Evolutionary conservation across 2,797 vertebrate genomes (phyloP).

Genomic region (Euthynnus affinis): DNA sequence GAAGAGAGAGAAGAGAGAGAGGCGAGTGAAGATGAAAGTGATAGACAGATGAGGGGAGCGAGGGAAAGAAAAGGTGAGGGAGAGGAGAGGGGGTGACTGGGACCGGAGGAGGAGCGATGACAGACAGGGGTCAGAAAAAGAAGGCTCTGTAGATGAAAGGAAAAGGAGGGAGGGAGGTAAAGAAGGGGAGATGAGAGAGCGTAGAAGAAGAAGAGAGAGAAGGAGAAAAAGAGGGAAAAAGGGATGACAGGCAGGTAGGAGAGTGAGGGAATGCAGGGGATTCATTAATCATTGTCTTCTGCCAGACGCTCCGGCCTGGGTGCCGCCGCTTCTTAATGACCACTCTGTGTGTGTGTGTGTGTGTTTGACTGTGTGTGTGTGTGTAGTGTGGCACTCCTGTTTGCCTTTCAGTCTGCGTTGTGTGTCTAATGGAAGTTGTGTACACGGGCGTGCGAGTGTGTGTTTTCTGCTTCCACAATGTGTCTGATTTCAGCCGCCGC

Average conservation of each 20-base stretch:
- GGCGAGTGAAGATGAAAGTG: constrained; percentile 41
- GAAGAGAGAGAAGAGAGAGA: background rate
- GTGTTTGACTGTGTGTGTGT: constrained; percentile 46
- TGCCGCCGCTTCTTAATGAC: constrained; percentile 69
- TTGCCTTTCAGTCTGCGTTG: constrained; percentile 17
- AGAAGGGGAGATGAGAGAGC: background rate
- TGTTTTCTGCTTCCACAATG: background rate
- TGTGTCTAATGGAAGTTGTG: constrained; percentile 11
- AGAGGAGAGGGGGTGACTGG: constrained; percentile 5
- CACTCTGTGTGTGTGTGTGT: constrained; percentile 12
- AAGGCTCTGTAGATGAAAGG: constrained; percentile 7
- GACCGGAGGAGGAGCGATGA: constrained; percentile 1
- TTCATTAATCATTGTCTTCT: constrained; percentile 78
- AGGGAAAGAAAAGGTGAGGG: constrained; percentile 9
- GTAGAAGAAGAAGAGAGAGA: background rate
- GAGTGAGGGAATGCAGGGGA: constrained; percentile 41
- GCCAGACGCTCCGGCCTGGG: constrained; percentile 57
- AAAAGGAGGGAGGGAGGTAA: background rate
- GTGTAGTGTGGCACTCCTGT: too few species aligned
- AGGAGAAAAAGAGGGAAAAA: background rate
- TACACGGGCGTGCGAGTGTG: background rate
- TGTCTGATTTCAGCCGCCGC: background rate
- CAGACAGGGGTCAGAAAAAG: constrained; percentile 17
- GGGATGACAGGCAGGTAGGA: constrained; percentile 16
- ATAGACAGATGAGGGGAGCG: constrained; percentile 13